Evolutionary conservation across 2,113 vertebrate species (phyloP), one percentile per base, ranked within the genome.

Genomic region (Poeciliopsis occidentalis): DNA sequence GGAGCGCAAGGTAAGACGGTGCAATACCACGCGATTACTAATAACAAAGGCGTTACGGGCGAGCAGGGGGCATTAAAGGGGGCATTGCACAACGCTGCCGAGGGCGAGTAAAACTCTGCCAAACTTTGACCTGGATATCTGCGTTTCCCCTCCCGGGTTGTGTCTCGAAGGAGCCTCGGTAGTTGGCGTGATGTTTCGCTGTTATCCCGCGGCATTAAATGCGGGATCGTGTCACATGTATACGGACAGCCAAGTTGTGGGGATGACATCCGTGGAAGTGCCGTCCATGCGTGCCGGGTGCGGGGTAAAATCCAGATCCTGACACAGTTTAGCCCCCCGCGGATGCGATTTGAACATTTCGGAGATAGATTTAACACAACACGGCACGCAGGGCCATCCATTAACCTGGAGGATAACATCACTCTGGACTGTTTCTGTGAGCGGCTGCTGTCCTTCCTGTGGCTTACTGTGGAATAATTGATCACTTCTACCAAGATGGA

Each of bases 11-110:
- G 94, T 94, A 95, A 95, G 94, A 93, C 94, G 94, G 90, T 76
- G 94, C 94, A 89, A 89, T 90, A 91, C 91, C 93, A 93, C 88
- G 93, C 93, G 93, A 95, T 94, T 92, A 92, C 93, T 92, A 95
- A 95, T 95, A 95, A 95, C 94, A 95, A 95, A 95, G 94, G 94
- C 93, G 92, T 92, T 93, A 91, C 92, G 92, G 93, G 92, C 93
- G 92, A 93, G 90, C 93, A 92, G 94, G 93, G 93, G 93, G 94
- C 92, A 94, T 94, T 93, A 91, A 92, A 91, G 92, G 94, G 93
- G 95, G 93, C 92, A 94, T 91, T 93, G 91, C 92, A 92, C 91
- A 90, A 92, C 92, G 92, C 80, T 76, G 86, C 88, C 82, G 89
- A 90, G 85, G 89, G 91, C 91, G 88, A 94, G 90, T 71, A 71